These are phyloP conservation scores for Tridacna gigas DNA, from an alignment of 2,888 invertebrate genomes.

Conservation along the genomic window DNA sequence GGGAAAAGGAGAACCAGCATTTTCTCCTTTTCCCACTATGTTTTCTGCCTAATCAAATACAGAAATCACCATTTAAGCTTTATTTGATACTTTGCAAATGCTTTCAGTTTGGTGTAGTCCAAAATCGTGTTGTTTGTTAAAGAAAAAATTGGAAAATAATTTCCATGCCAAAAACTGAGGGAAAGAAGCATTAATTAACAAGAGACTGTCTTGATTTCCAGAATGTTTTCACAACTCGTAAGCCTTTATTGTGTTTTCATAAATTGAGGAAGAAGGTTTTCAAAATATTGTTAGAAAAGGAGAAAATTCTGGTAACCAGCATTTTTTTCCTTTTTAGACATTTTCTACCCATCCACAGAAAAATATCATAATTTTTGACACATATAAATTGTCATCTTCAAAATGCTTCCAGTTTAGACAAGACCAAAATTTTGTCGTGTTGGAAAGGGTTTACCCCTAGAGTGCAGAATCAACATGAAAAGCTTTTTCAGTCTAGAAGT, in stretches of 20 bases:
- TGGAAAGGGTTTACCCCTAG: too few relatives aligned
- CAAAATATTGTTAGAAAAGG: too few relatives aligned
- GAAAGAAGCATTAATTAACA: neutral
- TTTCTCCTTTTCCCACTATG: neutral
- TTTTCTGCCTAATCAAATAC: neutral
- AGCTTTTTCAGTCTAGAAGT: too few relatives aligned
- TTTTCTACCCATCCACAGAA: too few relatives aligned
- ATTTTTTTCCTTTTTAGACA: neutral
- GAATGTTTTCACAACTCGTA: neutral
- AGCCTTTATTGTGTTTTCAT: too few relatives aligned
- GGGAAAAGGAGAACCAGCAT: neutral
- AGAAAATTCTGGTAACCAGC: neutral
- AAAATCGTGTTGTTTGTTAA: neutral
- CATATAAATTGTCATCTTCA: too few relatives aligned
- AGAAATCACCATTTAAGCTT: neutral
- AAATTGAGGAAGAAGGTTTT: too few relatives aligned
- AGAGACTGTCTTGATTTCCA: neutral
- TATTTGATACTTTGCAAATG: neutral
- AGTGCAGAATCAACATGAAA: too few relatives aligned
- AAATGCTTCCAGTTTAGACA: too few relatives aligned
- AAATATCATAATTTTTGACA: too few relatives aligned
- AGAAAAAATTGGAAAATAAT: neutral
- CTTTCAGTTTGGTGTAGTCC: neutral
- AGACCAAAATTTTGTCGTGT: too few relatives aligned
- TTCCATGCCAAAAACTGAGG: neutral